Evolutionary conservation across 92 coral and sea anemone species (phyloP).

Genomic region (Paragorgia papillata): DNA sequence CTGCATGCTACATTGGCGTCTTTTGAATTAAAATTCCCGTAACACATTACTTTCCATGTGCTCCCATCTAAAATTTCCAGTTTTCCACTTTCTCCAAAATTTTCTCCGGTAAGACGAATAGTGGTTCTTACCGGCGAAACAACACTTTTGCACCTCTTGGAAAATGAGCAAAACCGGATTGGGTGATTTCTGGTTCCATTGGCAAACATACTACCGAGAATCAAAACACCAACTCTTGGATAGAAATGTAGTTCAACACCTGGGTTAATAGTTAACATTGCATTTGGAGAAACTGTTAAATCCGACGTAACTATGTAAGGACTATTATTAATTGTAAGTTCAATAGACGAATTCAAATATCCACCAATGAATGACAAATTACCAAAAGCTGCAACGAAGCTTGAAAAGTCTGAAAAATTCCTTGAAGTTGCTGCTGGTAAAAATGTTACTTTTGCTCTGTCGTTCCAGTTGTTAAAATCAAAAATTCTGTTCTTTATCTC

Average conservation of each 20-base stretch:
- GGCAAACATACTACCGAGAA: constrained; percentile 63
- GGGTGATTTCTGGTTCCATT: constrained; percentile 49
- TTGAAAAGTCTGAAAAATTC: background rate
- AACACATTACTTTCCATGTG: background rate
- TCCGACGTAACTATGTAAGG: constrained; percentile 61
- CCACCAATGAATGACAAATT: constrained; percentile 20
- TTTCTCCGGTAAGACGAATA: background rate
- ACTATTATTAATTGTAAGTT: constrained; percentile 46
- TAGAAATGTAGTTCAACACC: constrained; percentile 57
- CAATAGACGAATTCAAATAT: constrained; percentile 41
- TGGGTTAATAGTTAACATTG: constrained; percentile 58
- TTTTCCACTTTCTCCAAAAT: background rate
- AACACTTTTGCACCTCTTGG: background rate
- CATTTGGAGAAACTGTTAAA: constrained; percentile 50
- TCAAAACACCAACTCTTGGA: constrained; percentile 59
- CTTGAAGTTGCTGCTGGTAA: constrained; percentile 41
- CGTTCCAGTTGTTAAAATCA: constrained; percentile 60
- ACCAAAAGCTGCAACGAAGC: background rate
- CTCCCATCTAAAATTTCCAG: background rate
- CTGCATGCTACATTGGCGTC: background rate
- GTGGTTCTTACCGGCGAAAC: background rate
- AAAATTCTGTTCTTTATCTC: constrained; percentile 45
- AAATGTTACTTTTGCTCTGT: constrained; percentile 43
- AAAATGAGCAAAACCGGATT: constrained; percentile 30
- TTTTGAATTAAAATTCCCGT: background rate